phyloP scores from a whole-genome alignment of 2,888 invertebrate genomes.

The Atethmia centrago region DNA sequence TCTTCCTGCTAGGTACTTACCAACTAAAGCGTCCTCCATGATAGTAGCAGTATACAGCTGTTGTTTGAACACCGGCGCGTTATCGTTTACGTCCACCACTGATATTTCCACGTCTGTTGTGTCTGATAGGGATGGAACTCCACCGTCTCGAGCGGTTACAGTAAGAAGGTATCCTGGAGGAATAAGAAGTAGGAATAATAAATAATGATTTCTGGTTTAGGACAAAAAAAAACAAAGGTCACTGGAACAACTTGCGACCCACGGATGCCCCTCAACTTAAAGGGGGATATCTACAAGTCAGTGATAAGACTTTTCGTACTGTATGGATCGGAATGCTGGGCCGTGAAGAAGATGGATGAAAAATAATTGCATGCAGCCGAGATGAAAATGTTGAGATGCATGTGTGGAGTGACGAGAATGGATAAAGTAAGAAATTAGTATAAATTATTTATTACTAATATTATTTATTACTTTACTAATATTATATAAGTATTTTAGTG shows the following conservation, averaged over 20 bases:
- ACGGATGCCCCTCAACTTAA: too few species aligned
- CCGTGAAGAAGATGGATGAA: too few species aligned
- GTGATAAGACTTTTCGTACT: too few species aligned
- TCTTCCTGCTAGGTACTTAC: slow-evolving; percentile 69
- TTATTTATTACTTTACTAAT: too few species aligned
- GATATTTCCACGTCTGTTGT: slow-evolving; percentile 99
- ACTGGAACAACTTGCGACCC: too few species aligned
- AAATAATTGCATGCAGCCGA: neutral
- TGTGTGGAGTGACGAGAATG: neutral
- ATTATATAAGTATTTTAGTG: too few species aligned
- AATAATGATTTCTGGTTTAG: too few species aligned
- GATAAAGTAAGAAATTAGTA: neutral
- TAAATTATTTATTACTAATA: too few species aligned
- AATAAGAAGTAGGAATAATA: neutral
- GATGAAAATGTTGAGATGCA: neutral
- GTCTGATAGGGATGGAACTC: slow-evolving; percentile 96
- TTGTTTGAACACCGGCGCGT: slow-evolving; percentile 96
- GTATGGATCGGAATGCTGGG: too few species aligned
- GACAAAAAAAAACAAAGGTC: too few species aligned
- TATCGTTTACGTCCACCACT: slow-evolving; percentile 98
- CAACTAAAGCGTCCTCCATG: slow-evolving; percentile 96
- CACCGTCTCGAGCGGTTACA: slow-evolving; percentile 98
- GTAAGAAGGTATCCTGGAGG: slow-evolving; percentile 94
- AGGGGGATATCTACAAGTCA: too few species aligned
- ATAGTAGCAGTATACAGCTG: slow-evolving; percentile 95